phyloP scores from a whole-genome alignment of 2,888 invertebrate genomes.

The Quadroppia sp. region DNA sequence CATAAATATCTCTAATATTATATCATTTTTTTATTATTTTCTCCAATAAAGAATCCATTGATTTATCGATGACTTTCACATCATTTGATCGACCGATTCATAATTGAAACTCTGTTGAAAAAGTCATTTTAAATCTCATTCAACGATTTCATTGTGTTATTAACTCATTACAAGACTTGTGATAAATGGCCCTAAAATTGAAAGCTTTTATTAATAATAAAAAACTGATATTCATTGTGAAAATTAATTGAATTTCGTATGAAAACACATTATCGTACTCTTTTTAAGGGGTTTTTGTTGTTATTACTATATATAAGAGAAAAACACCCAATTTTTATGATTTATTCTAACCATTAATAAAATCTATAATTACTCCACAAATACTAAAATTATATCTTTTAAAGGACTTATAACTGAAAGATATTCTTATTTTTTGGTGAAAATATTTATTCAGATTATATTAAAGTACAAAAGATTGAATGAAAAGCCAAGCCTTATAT shows the following conservation, averaged over 20 bases:
- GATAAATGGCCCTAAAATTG: not conserved
- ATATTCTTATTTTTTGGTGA: too few species aligned
- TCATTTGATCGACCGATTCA: not conserved
- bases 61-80: not conserved
- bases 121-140: not conserved
- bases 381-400: too few species aligned
- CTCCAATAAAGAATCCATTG: not conserved
- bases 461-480: not conserved
- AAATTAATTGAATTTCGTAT: not conserved
- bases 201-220: not conserved
- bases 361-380: not conserved
- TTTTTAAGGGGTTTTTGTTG: not conserved
- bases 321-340: not conserved
- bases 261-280: not conserved
- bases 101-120: not conserved
- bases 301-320: not conserved
- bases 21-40: not conserved
- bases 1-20: not conserved
- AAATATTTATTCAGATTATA: too few species aligned
- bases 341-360: not conserved
- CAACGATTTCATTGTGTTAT: conserved; percentile 7
- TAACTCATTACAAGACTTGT: not conserved
- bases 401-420: too few species aligned
- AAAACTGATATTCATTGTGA: not conserved
- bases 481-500: not conserved